Evolutionary conservation across 2,113 vertebrate genomes (phyloP), one percentile per base, ranked within the genome.

Genomic region (Myiozetetes cayanensis): DNA sequence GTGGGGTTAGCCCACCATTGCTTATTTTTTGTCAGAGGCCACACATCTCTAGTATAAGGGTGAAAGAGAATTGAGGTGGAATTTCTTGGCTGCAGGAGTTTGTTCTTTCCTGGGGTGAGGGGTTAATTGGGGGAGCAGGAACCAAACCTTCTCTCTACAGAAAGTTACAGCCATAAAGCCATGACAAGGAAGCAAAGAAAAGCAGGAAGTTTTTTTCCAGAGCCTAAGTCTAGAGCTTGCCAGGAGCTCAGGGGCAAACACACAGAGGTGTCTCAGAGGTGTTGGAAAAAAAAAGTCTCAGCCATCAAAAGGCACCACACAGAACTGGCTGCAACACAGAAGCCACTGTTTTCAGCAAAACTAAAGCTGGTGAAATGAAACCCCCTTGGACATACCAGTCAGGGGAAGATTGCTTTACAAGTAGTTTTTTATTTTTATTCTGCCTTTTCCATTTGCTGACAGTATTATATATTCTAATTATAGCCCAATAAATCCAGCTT

Each of bases 341-440:
- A 67, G 12, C 16, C 39, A n/a, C n/a, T 46, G 31, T 14, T 67
- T 17, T 52, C n/a, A 43, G 10, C 2, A 3, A 85, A 87, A 52
- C 2, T 39, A 68, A 52, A 63, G 12, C 20, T 55, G 8, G 4
- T 18, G 71, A 70, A 63, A 52, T 43, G n/a, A 87, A 77, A 49
- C 1, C 2, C 6, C 16, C 23, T 18, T 44, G 27, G 21, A 50
- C 16, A 30, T 0, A 0, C 5, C 8, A 5, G 6, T 33, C 16
- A 31, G 15, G 20, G 4, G 7, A 63, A 63, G 8, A 68, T 23
- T 68, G 8, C 3, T 70, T 70, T 61, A 43, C 44, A 68, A 68
- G 0, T 1, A 30, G 1, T 24, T 68, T 72, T 63, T 37, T 0
- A 10, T 20, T 93, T 85, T 65, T 24, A 63, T 50, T 75, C 14